Percentiles rank a stretch among this genome's conserved stretches.
Conservation (phyloP, 2,888 invertebrate genomes). For the Amphipyra berbera region DNA sequence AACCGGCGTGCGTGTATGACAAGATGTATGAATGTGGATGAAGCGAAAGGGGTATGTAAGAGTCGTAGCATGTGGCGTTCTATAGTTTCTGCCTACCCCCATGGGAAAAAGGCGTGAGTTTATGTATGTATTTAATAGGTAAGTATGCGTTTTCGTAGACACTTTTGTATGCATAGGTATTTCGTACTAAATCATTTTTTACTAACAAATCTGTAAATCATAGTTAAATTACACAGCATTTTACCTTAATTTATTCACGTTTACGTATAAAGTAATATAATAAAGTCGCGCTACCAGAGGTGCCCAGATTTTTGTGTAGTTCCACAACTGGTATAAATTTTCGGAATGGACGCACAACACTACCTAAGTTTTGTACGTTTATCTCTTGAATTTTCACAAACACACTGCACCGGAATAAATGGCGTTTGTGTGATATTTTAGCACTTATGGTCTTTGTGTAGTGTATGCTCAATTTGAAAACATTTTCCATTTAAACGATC, state of each 20-base stretch:
- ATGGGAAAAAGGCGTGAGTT: too few species aligned
- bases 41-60: too few species aligned
- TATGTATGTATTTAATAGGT: too few species aligned
- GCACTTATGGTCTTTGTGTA: slow-evolving; percentile 16
- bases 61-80: too few species aligned
- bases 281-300: slow-evolving; percentile 35
- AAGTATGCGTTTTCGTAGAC: too few species aligned
- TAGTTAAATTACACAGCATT: slow-evolving; percentile 20
- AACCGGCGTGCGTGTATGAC: too few species aligned
- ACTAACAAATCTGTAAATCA: neutral
- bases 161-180: too few species aligned
- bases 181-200: neutral
- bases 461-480: slow-evolving; percentile 12
- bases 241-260: slow-evolving; percentile 32
- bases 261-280: slow-evolving; percentile 45
- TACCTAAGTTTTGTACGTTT: slow-evolving; percentile 56
- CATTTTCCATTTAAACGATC: slow-evolving; percentile 4
- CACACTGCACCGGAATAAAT: slow-evolving; percentile 66
- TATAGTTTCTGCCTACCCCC: too few species aligned
- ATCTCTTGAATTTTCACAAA: slow-evolving; percentile 68
- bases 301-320: slow-evolving; percentile 49
- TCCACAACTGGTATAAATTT: slow-evolving; percentile 58
- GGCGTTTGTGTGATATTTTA: slow-evolving; percentile 48
- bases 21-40: too few species aligned
- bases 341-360: slow-evolving; percentile 57